These are phyloP conservation scores for Perognathus longimembris DNA, from an alignment of 2,113 vertebrate genomes.

Conservation along the genomic window DNA sequence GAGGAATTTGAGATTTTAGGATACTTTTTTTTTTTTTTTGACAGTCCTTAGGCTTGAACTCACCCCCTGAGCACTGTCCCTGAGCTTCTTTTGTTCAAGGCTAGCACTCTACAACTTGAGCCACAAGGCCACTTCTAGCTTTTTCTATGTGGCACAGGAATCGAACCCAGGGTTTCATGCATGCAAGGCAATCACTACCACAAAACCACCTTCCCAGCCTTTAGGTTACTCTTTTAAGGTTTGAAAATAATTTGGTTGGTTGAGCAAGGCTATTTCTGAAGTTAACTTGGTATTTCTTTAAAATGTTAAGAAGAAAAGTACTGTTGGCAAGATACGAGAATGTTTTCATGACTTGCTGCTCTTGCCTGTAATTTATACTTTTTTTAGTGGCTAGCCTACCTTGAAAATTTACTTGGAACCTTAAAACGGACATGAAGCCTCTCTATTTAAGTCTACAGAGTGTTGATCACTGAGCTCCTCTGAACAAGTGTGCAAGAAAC, in stretches of 20 bases:
- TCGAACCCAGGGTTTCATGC: too few species aligned
- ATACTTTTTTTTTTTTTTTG: background rate
- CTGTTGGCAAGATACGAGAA: background rate
- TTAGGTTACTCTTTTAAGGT: background rate
- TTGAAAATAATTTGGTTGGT: background rate
- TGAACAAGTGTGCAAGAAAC: background rate
- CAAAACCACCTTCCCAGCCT: too few species aligned
- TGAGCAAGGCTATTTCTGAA: background rate
- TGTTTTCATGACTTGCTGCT: background rate
- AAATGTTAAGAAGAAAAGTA: slow-evolving; percentile 3
- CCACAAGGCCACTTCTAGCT: too few species aligned
- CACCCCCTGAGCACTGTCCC: too few species aligned
- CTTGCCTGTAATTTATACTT: background rate
- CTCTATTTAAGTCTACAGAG: background rate
- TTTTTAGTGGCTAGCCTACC: slow-evolving; percentile 41
- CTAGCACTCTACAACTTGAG: too few species aligned
- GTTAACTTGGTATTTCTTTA: slow-evolving; percentile 39
- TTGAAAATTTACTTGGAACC: slow-evolving; percentile 42
- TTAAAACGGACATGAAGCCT: background rate
- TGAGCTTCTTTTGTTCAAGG: too few species aligned
- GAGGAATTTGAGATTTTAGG: slow-evolving; percentile 35
- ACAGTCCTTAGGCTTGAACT: too few species aligned
- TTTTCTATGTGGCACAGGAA: too few species aligned
- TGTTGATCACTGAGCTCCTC: background rate
- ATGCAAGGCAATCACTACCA: too few species aligned